Percentiles rank a stretch among this genome's conserved stretches.
These are phyloP conservation scores for Octodon degus DNA, from an alignment of 2,113 vertebrate genomes.

Conservation along the genomic window DNA sequence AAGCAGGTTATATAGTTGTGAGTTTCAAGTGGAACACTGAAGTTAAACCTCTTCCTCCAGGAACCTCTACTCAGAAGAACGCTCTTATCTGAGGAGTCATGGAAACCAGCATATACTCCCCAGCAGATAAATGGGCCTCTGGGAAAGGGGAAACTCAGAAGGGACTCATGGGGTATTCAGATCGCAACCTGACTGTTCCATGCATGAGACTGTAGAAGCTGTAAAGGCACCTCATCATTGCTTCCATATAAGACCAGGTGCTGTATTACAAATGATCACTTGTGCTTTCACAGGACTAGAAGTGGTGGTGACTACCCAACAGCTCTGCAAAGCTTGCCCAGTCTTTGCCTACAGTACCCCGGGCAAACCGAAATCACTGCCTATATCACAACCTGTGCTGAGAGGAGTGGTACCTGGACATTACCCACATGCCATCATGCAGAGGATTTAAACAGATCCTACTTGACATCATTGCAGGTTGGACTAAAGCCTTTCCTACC, in stretches of 20 bases:
- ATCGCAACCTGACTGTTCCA: background rate
- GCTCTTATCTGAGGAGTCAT: background rate
- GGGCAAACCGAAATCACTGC: background rate
- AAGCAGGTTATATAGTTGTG: background rate
- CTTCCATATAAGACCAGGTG: background rate
- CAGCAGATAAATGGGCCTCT: background rate
- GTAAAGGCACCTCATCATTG: background rate
- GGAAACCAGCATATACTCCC: background rate
- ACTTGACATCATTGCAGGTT: background rate
- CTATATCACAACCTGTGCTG: background rate
- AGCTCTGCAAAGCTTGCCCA: background rate
- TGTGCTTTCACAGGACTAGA: background rate
- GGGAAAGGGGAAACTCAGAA: background rate
- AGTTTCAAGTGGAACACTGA: background rate
- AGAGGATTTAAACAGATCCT: background rate
- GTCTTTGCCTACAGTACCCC: background rate
- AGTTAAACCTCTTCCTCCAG: background rate
- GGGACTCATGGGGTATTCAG: background rate
- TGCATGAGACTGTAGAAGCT: background rate
- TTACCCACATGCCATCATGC: background rate
- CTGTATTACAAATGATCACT: background rate
- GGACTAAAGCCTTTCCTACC: background rate
- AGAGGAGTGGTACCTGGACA: background rate
- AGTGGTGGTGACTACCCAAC: background rate
- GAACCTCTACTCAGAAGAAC: background rate